Percentiles rank a stretch among this genome's conserved stretches.
Evolutionary conservation across 2,888 invertebrate species (phyloP).

Genomic region (Drosophila limbata): DNA sequence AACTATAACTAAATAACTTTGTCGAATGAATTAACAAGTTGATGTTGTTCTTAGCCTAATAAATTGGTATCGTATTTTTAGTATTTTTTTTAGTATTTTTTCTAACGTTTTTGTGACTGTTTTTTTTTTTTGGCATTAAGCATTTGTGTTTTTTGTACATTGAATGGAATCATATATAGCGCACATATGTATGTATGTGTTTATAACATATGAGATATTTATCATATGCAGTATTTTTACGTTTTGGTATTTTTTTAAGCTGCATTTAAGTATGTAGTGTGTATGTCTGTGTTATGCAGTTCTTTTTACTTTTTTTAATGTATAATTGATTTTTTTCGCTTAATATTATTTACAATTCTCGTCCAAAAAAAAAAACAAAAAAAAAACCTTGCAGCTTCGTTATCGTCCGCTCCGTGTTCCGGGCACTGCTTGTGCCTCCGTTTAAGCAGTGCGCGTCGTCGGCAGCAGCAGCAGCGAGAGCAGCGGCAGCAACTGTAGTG

Average conservation of each 20-base stretch:
- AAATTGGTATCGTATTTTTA: constrained; percentile 15
- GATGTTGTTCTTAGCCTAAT: constrained; percentile 9
- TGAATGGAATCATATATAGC: constrained; percentile 65
- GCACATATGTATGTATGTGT: constrained; percentile 30
- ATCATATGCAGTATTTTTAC: constrained; percentile 16
- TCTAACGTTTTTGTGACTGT: neutral
- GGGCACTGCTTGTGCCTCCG: constrained; percentile 29
- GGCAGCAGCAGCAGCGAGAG: constrained; percentile 36
- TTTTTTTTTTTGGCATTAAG: constrained; percentile 43
- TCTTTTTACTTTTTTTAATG: constrained; percentile 14
- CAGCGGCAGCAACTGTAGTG: constrained; percentile 42
- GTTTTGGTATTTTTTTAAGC: constrained; percentile 19
- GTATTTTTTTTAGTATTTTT: constrained; percentile 14
- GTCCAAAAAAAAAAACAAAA: constrained; percentile 27
- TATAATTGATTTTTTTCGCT: constrained; percentile 26
- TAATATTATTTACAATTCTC: constrained; percentile 53
- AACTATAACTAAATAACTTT: constrained; percentile 2
- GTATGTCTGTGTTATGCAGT: constrained; percentile 5
- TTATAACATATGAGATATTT: constrained; percentile 41
- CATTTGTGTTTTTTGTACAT: constrained; percentile 70
- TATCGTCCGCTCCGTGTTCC: constrained; percentile 27
- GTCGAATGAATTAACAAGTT: constrained; percentile 10
- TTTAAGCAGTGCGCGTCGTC: constrained; percentile 59
- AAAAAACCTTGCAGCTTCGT: constrained; percentile 26
- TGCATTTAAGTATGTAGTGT: constrained; percentile 20